These are phyloP conservation scores for Anoplophora glabripennis DNA, from an alignment of 1,140 invertebrate genomes.

Conservation along the genomic window DNA sequence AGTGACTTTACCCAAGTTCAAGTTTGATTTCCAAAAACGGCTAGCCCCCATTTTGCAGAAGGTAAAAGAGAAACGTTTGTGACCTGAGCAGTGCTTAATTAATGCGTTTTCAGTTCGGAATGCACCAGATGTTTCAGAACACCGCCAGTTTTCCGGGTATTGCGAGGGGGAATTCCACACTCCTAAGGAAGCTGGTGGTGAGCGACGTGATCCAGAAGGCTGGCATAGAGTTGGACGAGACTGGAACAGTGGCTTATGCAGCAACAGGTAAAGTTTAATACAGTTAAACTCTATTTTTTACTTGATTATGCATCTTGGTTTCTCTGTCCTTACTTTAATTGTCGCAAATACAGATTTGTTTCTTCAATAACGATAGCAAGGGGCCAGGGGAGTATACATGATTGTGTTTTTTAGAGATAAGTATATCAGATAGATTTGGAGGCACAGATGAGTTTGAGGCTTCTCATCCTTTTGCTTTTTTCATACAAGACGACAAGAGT, in stretches of 20 bases:
- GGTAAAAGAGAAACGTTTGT: slow-evolving; percentile 48
- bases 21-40: slow-evolving; percentile 65
- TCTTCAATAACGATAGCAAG: too few relatives aligned
- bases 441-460: too few relatives aligned
- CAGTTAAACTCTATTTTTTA: too few relatives aligned
- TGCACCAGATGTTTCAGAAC: slow-evolving; percentile 66
- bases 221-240: slow-evolving; percentile 80
- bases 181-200: slow-evolving; percentile 56
- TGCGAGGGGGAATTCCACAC: slow-evolving; percentile 51
- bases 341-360: too few relatives aligned
- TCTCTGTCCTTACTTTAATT: too few relatives aligned
- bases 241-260: slow-evolving; percentile 73
- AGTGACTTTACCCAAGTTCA: slow-evolving; percentile 73
- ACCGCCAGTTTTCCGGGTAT: slow-evolving; percentile 66
- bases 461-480: too few relatives aligned
- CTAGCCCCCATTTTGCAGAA: slow-evolving; percentile 61
- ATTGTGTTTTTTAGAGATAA: too few relatives aligned
- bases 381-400: too few relatives aligned
- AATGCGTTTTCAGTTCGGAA: slow-evolving; percentile 58
- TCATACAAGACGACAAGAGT: too few relatives aligned
- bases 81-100: too few relatives aligned
- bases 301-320: too few relatives aligned
- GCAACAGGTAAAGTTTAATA: slow-evolving; percentile 53
- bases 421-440: too few relatives aligned
- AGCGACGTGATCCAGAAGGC: slow-evolving; percentile 76